Evolutionary conservation across 2,113 vertebrate genomes (phyloP).

Genomic region (Lanius ludovicianus): DNA sequence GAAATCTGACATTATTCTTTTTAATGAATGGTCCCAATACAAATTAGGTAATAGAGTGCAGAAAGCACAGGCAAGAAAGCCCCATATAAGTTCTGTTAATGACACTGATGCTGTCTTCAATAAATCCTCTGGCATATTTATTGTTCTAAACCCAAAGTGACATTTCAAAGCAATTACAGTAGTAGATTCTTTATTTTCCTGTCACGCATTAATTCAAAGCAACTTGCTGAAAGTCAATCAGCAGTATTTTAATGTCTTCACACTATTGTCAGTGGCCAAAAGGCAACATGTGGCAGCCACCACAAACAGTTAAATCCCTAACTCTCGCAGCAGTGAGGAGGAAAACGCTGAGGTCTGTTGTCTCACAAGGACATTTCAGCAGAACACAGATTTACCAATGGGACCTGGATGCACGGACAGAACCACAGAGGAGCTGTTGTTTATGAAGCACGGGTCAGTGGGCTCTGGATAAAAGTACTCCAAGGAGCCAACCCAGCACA

Average conservation of each 20-base stretch:
- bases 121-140: neutral
- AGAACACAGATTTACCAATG: neutral
- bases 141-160: neutral
- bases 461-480: neutral
- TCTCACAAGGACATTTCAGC: neutral
- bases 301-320: neutral
- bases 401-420: neutral
- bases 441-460: neutral
- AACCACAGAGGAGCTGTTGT: neutral
- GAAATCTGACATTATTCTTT: neutral
- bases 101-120: neutral
- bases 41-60: neutral
- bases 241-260: neutral
- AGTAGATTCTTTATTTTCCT: neutral
- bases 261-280: neutral
- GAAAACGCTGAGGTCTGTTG: neutral
- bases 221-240: neutral
- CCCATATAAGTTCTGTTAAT: neutral
- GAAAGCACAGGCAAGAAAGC: neutral
- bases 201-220: neutral
- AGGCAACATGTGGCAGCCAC: neutral
- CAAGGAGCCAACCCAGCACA: neutral
- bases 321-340: neutral
- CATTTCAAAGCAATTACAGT: neutral
- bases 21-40: neutral